phyloP scores from a whole-genome alignment of 2,113 vertebrate genomes.

The Odocoileus virginianus region DNA sequence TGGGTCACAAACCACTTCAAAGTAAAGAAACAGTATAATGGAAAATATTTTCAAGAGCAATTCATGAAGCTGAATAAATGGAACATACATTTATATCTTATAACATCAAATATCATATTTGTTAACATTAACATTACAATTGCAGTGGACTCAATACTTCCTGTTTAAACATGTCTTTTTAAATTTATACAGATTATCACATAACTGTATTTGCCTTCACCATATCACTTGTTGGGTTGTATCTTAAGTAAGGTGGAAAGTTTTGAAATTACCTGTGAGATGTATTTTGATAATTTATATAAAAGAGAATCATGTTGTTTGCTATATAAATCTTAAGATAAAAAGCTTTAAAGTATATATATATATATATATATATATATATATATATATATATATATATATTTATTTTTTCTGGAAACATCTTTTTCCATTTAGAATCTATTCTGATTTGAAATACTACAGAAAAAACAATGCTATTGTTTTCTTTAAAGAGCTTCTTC shows the following conservation, averaged over 20 bases:
- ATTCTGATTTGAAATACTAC: not conserved
- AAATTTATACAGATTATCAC: not conserved
- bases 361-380: not conserved
- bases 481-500: not conserved
- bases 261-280: not conserved
- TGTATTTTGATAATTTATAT: not conserved
- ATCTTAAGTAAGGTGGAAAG: not conserved
- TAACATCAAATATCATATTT: conserved; percentile 30
- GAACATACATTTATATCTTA: conserved; percentile 46
- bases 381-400: too few species aligned
- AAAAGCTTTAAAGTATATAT: not conserved
- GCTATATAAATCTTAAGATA: not conserved
- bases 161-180: not conserved
- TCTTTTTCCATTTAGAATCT: not conserved
- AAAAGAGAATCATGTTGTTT: not conserved
- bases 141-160: not conserved
- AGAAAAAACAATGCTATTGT: not conserved
- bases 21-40: conserved; percentile 49
- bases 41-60: conserved; percentile 64
- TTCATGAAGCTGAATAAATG: conserved; percentile 61
- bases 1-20: conserved; percentile 70
- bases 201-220: not conserved
- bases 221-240: not conserved
- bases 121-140: not conserved
- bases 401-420: not conserved